A percentile compares a stretch with the other conserved stretches of the same genome.
Evolutionary conservation across 2,888 invertebrate species (phyloP).

Genomic region (Torymus tubicola): DNA sequence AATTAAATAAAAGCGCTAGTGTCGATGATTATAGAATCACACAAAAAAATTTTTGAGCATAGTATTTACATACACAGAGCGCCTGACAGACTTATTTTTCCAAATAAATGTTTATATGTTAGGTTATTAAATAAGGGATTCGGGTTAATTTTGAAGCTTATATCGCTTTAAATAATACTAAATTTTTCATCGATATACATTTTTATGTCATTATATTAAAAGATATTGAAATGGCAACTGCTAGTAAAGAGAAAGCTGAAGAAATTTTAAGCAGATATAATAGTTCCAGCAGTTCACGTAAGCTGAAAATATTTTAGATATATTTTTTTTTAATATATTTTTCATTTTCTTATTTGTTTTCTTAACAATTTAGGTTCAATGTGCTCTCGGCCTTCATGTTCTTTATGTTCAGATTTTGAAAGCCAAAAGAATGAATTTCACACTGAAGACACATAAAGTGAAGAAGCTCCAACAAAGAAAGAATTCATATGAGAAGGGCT

Average conservation of each 20-base stretch:
- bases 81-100: too few relatives aligned
- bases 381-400: constrained; percentile 85
- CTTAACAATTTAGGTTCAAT: constrained; percentile 79
- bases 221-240: constrained; percentile 82
- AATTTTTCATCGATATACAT: constrained; percentile 90
- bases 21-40: constrained; percentile 90
- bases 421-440: constrained; percentile 75
- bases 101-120: too few relatives aligned
- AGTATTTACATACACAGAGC: too few relatives aligned
- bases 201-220: constrained; percentile 83
- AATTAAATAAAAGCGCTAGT: too few relatives aligned
- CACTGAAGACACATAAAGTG: constrained; percentile 73
- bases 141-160: too few relatives aligned
- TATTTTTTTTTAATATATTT: constrained; percentile 2
- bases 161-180: too few relatives aligned
- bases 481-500: constrained; percentile 69
- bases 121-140: too few relatives aligned
- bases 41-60: too few relatives aligned
- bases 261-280: constrained; percentile 74
- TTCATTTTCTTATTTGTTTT: constrained; percentile 29
- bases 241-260: constrained; percentile 84
- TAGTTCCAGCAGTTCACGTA: constrained; percentile 74
- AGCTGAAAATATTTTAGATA: constrained; percentile 56
- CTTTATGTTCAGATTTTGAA: constrained; percentile 79
- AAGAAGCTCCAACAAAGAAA: constrained; percentile 67